These are phyloP conservation scores for Hirudo medicinalis DNA, from an alignment of 1,140 invertebrate genomes.

Conservation along the genomic window DNA sequence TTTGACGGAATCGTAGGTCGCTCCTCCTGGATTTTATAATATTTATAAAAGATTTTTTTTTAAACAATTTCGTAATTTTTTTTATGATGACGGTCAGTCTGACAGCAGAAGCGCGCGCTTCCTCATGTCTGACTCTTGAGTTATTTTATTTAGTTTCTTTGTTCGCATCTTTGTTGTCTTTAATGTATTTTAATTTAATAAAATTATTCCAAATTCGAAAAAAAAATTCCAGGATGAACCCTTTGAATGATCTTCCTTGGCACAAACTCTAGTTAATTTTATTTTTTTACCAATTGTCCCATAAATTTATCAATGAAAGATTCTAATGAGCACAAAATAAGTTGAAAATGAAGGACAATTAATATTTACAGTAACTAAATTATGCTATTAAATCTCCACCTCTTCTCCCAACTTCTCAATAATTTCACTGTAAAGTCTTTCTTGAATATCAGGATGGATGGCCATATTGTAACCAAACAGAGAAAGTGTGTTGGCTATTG, in stretches of 20 bases:
- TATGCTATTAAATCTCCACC: slow-evolving; percentile 7
- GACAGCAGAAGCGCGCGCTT: neutral
- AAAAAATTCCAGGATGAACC: too few species aligned
- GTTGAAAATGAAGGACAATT: neutral
- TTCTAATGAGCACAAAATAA: neutral
- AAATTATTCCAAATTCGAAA: too few species aligned
- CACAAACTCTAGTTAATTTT: too few species aligned
- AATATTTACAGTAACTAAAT: neutral
- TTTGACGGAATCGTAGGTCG: slow-evolving; percentile 35
- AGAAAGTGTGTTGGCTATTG: slow-evolving; percentile 44
- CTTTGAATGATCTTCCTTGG: too few species aligned
- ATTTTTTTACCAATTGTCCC: neutral
- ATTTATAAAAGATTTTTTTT: slow-evolving; percentile 9
- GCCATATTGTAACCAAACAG: slow-evolving; percentile 47
- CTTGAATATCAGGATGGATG: slow-evolving; percentile 45
- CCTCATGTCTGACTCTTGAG: too few species aligned
- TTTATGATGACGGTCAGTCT: neutral
- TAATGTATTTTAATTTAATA: neutral
- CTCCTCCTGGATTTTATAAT: slow-evolving; percentile 6
- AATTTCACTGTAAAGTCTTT: slow-evolving; percentile 45
- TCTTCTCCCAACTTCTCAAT: slow-evolving; percentile 12
- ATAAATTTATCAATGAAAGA: neutral
- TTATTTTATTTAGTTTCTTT: too few species aligned
- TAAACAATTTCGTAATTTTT: neutral
- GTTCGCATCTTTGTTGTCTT: too few species aligned